Evolutionary conservation across 1,140 invertebrate species (phyloP).

Genomic region (Lamellibrachia luymesi): DNA sequence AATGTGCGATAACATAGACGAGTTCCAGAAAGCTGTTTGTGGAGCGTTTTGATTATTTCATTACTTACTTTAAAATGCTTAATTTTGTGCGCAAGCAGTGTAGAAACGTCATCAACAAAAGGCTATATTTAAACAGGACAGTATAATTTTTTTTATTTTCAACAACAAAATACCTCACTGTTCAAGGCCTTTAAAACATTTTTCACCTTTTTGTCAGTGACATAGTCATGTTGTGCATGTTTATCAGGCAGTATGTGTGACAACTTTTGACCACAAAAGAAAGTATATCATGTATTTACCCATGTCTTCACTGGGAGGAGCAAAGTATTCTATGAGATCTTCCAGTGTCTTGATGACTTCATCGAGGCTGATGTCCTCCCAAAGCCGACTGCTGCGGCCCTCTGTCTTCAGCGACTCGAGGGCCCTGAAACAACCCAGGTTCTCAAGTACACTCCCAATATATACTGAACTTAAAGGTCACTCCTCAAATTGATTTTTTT

Average conservation of each 20-base stretch:
- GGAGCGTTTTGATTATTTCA: no score
- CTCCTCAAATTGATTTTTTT: no score
- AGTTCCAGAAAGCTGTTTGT: no score
- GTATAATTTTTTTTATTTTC: no score
- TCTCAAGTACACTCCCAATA: background rate
- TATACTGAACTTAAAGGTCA: background rate
- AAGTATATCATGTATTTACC: constrained; percentile 63
- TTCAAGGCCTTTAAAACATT: no score
- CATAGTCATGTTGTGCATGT: background rate
- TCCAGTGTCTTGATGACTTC: constrained; percentile 98
- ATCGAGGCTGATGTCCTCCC: constrained; percentile 80
- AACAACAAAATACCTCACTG: no score
- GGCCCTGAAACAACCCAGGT: constrained; percentile 68
- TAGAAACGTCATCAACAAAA: no score
- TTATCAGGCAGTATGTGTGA: background rate
- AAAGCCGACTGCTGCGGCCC: constrained; percentile 65
- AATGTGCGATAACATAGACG: no score
- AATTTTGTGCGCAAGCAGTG: no score
- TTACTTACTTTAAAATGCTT: no score
- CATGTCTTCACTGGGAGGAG: constrained; percentile 96
- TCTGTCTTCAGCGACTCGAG: constrained; percentile 84
- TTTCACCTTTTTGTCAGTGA: background rate
- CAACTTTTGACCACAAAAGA: background rate
- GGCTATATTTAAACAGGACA: no score
- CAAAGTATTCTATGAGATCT: constrained; percentile 99